Evolutionary conservation across 2,113 vertebrate species (phyloP).

Genomic region (Trogon surrucura): DNA sequence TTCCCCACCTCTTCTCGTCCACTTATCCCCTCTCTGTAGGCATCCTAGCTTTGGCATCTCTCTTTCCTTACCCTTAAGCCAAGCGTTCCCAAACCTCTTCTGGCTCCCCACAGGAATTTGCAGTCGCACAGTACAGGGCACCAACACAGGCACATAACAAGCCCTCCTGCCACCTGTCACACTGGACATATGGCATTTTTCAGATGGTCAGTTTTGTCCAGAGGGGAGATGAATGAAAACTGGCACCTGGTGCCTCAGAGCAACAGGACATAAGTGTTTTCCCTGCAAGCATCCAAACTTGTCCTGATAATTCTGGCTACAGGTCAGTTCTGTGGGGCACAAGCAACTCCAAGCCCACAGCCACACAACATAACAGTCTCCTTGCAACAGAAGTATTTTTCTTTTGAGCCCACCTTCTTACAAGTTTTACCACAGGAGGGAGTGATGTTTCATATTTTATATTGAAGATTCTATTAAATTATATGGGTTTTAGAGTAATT

Average conservation of each 20-base stretch:
- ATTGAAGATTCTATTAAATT: constrained; percentile 4
- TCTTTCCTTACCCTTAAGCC: background rate
- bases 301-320: background rate
- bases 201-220: background rate
- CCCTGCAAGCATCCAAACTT: background rate
- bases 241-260: background rate
- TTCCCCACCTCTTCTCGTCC: background rate
- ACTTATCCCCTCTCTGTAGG: background rate
- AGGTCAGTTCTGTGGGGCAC: background rate
- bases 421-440: constrained; percentile 43
- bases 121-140: background rate
- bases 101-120: rapidly evolving
- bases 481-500: background rate
- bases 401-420: background rate
- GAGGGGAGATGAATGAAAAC: background rate
- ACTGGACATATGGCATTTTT: background rate
- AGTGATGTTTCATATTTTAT: constrained; percentile 49
- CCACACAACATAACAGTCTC: background rate
- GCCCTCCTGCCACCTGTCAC: rapidly evolving
- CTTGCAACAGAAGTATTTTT: background rate
- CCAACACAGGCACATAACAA: background rate
- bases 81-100: background rate
- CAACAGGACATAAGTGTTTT: background rate
- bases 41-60: background rate
- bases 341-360: background rate